Percentiles rank a stretch among this genome's conserved stretches.
These are phyloP conservation scores for Neria commutata DNA, from an alignment of 2,888 invertebrate species.

Conservation along the genomic window DNA sequence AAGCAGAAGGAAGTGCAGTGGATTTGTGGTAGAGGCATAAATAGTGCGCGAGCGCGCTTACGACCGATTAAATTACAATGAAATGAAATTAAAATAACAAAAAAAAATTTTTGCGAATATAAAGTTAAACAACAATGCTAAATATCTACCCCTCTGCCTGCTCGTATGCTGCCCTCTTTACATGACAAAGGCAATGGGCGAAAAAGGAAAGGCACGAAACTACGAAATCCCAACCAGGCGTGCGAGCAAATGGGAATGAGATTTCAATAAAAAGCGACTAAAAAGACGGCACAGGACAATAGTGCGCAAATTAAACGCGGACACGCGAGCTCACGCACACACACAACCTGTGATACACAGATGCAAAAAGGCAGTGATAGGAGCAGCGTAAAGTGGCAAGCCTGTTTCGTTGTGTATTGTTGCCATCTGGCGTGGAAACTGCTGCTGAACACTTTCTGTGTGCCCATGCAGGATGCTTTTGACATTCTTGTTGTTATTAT, in stretches of 20 bases:
- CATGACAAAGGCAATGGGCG: constrained; percentile 21
- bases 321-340: neutral
- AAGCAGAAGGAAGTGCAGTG: too few species aligned
- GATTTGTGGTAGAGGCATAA: too few species aligned
- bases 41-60: constrained; percentile 41
- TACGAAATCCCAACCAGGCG: constrained; percentile 11
- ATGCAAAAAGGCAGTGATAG: too few species aligned
- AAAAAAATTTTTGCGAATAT: neutral
- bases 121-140: constrained; percentile 30
- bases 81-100: constrained; percentile 48
- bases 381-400: too few species aligned
- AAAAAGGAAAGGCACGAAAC: constrained; percentile 16
- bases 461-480: neutral
- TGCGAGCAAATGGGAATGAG: neutral
- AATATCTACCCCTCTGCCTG: constrained; percentile 35
- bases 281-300: constrained; percentile 32
- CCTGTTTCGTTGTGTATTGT: neutral
- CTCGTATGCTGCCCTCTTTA: constrained; percentile 25
- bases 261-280: neutral
- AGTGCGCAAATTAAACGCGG: constrained; percentile 50
- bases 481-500: constrained; percentile 19
- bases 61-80: constrained; percentile 52
- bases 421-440: constrained; percentile 3
- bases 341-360: neutral
- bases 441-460: constrained; percentile 12